Conservation (phyloP, 2,113 vertebrate species). For the Elaphurus davidianus region DNA sequence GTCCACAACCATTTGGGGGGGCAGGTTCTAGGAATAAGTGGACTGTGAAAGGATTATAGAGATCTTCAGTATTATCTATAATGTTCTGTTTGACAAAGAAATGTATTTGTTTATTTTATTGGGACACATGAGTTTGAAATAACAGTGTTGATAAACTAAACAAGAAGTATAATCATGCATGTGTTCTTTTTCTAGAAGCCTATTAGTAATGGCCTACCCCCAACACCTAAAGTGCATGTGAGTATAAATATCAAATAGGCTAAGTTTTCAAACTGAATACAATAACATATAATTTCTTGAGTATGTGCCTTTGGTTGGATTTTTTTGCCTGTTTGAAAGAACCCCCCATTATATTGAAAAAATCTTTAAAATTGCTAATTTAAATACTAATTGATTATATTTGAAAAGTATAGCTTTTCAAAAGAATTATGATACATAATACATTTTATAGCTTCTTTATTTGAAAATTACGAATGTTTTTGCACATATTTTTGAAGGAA, state of each 20-base stretch:
- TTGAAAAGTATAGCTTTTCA: constrained; percentile 13
- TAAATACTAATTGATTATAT: not conserved
- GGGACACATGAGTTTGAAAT: constrained; percentile 10
- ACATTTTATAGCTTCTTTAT: constrained; percentile 4
- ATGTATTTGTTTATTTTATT: not conserved
- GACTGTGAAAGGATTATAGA: not conserved
- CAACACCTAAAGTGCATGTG: constrained; percentile 98
- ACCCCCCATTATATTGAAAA: not conserved
- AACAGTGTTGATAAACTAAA: not conserved
- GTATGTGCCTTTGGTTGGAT: not conserved
- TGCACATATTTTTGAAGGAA: not conserved
- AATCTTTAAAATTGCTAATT: not conserved
- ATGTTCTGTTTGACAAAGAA: constrained; percentile 2
- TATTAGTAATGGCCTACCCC: constrained; percentile 96
- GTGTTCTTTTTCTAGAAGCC: constrained; percentile 88
- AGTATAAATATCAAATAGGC: constrained; percentile 79
- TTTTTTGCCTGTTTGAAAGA: not conserved
- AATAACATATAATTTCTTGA: not conserved
- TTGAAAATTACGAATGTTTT: not conserved
- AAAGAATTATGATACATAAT: not conserved
- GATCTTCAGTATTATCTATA: not conserved
- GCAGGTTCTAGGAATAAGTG: not conserved
- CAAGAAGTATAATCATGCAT: not conserved
- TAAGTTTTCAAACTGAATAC: not conserved
- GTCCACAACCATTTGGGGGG: not conserved